Evolutionary conservation across 2,113 vertebrate species (phyloP).

Genomic region (Ctenomys sociabilis): DNA sequence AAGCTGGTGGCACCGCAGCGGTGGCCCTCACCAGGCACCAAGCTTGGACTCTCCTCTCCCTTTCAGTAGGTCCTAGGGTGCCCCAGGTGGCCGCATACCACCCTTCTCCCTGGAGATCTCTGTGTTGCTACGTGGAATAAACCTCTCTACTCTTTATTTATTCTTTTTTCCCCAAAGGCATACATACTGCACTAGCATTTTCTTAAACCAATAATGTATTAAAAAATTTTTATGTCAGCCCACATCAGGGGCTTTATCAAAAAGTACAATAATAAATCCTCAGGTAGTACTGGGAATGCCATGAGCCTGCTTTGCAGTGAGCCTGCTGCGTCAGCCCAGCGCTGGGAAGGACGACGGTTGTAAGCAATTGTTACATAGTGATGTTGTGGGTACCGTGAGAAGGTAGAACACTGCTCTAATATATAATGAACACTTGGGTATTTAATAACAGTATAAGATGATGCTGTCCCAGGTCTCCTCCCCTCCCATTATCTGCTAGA

Average conservation of each 20-base stretch:
- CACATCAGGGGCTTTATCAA: conserved; percentile 85
- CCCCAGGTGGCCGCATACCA: conserved; percentile 50
- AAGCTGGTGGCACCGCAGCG: background rate
- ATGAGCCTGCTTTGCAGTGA: conserved; percentile 72
- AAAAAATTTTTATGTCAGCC: conserved; percentile 77
- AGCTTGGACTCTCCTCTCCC: background rate
- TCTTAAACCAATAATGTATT: conserved; percentile 78
- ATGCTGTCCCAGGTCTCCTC: conserved; percentile 73
- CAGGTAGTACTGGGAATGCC: conserved; percentile 84
- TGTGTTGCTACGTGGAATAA: background rate
- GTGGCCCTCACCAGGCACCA: background rate
- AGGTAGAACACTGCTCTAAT: conserved; percentile 82
- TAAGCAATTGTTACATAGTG: conserved; percentile 79
- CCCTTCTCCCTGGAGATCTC: background rate
- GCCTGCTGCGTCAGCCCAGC: conserved; percentile 81
- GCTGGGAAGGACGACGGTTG: conserved; percentile 80
- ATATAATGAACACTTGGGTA: conserved; percentile 84
- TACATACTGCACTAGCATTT: conserved; percentile 73
- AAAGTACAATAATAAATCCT: conserved; percentile 86
- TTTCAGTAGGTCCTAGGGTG: background rate
- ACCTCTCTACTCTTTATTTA: conserved; percentile 82
- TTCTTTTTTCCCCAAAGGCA: conserved; percentile 72
- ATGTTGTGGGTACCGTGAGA: conserved; percentile 79
- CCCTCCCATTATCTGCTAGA: conserved; percentile 73
- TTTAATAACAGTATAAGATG: conserved; percentile 81